A percentile compares a stretch with the other conserved stretches of the same genome.
These are phyloP conservation scores for Saccopteryx bilineata DNA, from an alignment of 2,113 vertebrate species.

Conservation along the genomic window DNA sequence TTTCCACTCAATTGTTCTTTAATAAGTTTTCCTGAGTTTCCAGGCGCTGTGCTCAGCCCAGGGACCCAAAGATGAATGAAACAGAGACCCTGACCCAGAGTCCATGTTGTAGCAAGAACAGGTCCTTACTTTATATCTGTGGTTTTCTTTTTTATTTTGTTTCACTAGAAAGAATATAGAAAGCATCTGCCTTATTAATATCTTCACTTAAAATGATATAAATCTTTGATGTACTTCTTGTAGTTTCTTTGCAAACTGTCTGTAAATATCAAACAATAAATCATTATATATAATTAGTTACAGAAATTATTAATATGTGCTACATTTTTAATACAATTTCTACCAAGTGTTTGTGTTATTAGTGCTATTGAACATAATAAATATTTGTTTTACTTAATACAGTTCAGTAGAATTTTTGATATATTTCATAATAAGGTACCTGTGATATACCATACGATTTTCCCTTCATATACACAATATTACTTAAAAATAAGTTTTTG, in stretches of 20 bases:
- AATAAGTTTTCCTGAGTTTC: background rate
- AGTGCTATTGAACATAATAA: slow-evolving; percentile 39
- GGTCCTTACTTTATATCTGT: background rate
- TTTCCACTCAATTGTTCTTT: background rate
- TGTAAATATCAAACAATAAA: background rate
- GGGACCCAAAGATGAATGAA: background rate
- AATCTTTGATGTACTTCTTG: background rate
- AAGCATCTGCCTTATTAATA: background rate
- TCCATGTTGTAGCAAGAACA: background rate
- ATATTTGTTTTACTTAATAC: slow-evolving; percentile 28
- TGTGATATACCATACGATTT: slow-evolving; percentile 51
- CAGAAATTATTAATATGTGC: slow-evolving; percentile 15
- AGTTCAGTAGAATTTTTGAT: background rate
- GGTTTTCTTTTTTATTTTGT: background rate
- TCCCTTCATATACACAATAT: slow-evolving; percentile 43
- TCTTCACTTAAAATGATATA: background rate
- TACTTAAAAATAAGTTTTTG: slow-evolving; percentile 54
- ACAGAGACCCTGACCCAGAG: background rate
- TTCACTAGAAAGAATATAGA: background rate
- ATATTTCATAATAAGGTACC: slow-evolving; percentile 16
- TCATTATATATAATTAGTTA: slow-evolving; percentile 56
- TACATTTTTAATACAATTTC: slow-evolving; percentile 68
- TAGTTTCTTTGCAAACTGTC: background rate
- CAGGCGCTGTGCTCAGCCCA: background rate
- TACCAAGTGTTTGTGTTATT: slow-evolving; percentile 70